Evolutionary conservation across 2,113 vertebrate species (phyloP).

Genomic region (Centropristis striata): DNA sequence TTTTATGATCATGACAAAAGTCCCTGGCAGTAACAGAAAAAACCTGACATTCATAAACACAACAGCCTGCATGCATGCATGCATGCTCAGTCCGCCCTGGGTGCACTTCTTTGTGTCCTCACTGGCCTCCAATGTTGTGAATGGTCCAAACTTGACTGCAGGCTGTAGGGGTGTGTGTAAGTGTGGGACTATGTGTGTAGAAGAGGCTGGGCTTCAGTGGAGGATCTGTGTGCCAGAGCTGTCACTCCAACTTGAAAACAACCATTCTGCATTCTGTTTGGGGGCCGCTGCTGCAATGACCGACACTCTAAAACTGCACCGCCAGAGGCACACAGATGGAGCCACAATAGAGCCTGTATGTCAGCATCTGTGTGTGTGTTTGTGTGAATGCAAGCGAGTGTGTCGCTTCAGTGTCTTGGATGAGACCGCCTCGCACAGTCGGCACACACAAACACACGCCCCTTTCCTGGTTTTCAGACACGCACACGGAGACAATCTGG

Average conservation of each 20-base stretch:
- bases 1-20: neutral
- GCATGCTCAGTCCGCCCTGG: neutral
- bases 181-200: neutral
- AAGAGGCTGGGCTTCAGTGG: neutral
- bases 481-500: slow-evolving; percentile 63
- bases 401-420: slow-evolving; percentile 34
- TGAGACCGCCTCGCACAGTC: slow-evolving; percentile 27
- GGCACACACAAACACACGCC: slow-evolving; percentile 42
- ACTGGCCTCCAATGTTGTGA: slow-evolving; percentile 31
- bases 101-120: slow-evolving; percentile 30
- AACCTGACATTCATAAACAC: slow-evolving; percentile 41
- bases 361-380: slow-evolving; percentile 17
- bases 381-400: slow-evolving; percentile 12
- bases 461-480: slow-evolving; percentile 57
- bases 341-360: slow-evolving; percentile 62
- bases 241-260: slow-evolving; percentile 53
- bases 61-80: neutral
- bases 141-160: slow-evolving; percentile 15
- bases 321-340: slow-evolving; percentile 56
- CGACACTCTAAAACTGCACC: slow-evolving; percentile 57
- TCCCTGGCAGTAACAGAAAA: neutral
- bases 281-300: slow-evolving; percentile 20
- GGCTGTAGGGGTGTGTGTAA: neutral
- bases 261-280: slow-evolving; percentile 46
- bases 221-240: slow-evolving; percentile 13